phyloP scores from a whole-genome alignment of 1,140 invertebrate genomes.

The Platorchestia sp. region DNA sequence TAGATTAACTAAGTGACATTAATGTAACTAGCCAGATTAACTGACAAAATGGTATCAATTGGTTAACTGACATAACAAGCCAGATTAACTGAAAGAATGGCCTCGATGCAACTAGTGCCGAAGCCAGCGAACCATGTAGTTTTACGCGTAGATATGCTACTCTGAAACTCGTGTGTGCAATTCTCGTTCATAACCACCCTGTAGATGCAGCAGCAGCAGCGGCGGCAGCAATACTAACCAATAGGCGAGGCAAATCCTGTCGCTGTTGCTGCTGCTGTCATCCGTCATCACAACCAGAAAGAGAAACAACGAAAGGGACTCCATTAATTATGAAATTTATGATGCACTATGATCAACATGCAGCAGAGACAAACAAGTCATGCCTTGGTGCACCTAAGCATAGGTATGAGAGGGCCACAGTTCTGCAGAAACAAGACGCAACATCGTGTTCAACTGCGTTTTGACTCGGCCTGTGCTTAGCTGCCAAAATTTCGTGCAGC shows the following conservation, averaged over 20 bases:
- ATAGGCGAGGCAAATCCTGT: slow-evolving; percentile 69
- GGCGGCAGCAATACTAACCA: slow-evolving; percentile 68
- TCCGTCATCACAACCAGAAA: slow-evolving; percentile 45
- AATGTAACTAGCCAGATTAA: no score
- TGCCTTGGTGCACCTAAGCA: neutral
- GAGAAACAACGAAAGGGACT: slow-evolving; percentile 40
- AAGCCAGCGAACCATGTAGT: neutral
- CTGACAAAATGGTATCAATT: no score
- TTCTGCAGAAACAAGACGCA: neutral
- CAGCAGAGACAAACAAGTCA: slow-evolving; percentile 3
- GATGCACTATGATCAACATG: slow-evolving; percentile 12
- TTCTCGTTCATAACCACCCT: neutral
- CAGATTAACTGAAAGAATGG: neutral
- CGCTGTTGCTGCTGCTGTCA: slow-evolving; percentile 68
- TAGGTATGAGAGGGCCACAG: neutral
- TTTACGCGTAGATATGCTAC: neutral
- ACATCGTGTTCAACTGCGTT: neutral
- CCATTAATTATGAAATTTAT: slow-evolving; percentile 29
- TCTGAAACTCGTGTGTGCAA: neutral
- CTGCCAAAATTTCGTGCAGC: neutral
- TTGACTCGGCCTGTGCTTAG: neutral
- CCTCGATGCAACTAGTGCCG: neutral
- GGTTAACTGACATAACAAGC: no score
- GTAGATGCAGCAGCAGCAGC: slow-evolving; percentile 12
- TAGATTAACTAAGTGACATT: no score